Percentiles rank a stretch among this genome's conserved stretches.
phyloP scores from a whole-genome alignment of 2,888 invertebrate species.

The Acanthosepion pharaonis region DNA sequence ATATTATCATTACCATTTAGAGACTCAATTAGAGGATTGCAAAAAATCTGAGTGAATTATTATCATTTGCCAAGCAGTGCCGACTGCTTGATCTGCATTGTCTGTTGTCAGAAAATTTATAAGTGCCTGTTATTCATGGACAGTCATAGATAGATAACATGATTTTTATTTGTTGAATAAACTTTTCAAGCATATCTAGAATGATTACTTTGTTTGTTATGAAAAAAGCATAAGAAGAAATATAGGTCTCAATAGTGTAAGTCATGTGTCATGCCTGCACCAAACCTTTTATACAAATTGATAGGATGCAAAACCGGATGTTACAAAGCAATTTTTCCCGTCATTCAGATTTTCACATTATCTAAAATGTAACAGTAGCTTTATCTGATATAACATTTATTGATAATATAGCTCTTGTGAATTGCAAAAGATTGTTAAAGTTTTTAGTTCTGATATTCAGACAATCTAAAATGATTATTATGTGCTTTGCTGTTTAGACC shows the following conservation, averaged over 20 bases:
- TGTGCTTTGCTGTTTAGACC: no score
- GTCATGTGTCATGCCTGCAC: not conserved
- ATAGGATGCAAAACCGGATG: no score
- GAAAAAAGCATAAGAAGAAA: not conserved
- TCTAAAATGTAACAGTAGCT: no score
- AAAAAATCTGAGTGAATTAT: not conserved
- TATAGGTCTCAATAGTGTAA: not conserved
- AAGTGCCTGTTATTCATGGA: not conserved
- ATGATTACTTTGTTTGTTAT: not conserved
- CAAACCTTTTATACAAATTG: not conserved
- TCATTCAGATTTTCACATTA: no score
- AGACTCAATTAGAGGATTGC: no score
- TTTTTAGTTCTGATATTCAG: no score
- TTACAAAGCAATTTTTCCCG: no score
- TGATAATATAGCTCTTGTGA: no score
- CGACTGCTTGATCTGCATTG: not conserved
- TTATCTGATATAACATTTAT: no score
- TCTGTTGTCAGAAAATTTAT: not conserved
- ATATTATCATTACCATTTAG: no score
- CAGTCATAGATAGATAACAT: not conserved
- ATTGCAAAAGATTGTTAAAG: no score
- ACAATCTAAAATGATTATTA: no score
- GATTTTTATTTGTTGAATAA: not conserved
- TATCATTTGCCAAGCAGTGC: not conserved
- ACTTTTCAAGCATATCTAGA: not conserved